phyloP scores from a whole-genome alignment of 2,888 invertebrate genomes.

The Lasioglossum leucozonium region DNA sequence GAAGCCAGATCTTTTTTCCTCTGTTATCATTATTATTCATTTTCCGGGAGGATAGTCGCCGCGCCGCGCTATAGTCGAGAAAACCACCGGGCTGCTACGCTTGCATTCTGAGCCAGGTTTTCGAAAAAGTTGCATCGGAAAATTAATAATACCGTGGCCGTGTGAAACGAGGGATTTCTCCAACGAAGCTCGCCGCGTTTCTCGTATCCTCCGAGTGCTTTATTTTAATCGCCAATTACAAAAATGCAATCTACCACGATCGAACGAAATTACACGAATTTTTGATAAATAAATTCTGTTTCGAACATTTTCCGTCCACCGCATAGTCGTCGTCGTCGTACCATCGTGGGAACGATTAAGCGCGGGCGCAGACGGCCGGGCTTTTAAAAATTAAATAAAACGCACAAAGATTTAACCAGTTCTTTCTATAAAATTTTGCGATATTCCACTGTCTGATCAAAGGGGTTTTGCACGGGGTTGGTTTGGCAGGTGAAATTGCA shows the following conservation, averaged over 20 bases:
- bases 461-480: neutral
- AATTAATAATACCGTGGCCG: neutral
- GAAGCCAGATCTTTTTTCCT: conserved; percentile 26
- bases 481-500: neutral
- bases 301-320: too few species aligned
- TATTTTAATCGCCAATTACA: neutral
- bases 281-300: neutral
- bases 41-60: conserved; percentile 22
- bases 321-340: too few species aligned
- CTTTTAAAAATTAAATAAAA: neutral
- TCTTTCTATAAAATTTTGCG: neutral
- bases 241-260: neutral
- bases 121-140: neutral
- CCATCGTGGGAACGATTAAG: neutral
- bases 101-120: neutral
- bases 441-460: neutral
- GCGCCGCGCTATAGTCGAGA: neutral
- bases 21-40: conserved; percentile 38
- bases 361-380: too few species aligned
- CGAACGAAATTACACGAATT: neutral
- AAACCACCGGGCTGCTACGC: neutral
- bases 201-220: neutral
- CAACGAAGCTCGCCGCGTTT: neutral
- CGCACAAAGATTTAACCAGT: neutral
- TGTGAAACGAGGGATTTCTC: neutral